phyloP scores from a whole-genome alignment of 2,113 vertebrate species.

The Mungos mungo region DNA sequence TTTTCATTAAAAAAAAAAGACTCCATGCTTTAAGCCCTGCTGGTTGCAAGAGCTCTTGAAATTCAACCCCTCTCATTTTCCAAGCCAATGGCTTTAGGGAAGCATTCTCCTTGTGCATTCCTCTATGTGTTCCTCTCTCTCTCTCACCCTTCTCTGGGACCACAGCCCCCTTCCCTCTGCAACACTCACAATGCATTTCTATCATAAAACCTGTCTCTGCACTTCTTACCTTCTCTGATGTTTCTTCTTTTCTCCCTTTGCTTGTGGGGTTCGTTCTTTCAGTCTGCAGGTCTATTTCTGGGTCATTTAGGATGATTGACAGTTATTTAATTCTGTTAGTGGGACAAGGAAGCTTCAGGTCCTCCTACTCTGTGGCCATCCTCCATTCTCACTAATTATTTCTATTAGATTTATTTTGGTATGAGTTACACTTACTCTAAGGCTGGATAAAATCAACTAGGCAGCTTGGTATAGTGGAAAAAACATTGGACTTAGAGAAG shows the following conservation, averaged over 20 bases:
- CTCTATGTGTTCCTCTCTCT: neutral
- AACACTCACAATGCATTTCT: neutral
- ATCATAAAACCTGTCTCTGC: neutral
- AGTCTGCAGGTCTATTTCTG: neutral
- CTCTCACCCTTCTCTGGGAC: neutral
- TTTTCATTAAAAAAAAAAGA: no score
- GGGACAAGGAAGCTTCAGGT: neutral
- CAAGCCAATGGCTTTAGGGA: neutral
- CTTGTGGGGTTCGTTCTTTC: neutral
- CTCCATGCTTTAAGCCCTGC: neutral
- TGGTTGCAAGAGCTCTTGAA: neutral
- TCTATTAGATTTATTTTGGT: neutral
- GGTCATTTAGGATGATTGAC: neutral
- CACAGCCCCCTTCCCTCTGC: neutral
- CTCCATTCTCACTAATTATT: neutral
- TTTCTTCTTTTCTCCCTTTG: neutral
- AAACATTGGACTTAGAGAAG: neutral
- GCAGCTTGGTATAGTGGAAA: neutral
- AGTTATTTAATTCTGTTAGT: neutral
- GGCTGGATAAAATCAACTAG: neutral
- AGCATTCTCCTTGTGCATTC: neutral
- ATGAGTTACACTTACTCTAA: neutral
- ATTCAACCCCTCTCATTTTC: neutral
- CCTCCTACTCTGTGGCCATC: neutral
- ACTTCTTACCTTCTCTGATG: neutral